Conservation (phyloP, 2,113 vertebrate species). For the Peromyscus californicus region DNA sequence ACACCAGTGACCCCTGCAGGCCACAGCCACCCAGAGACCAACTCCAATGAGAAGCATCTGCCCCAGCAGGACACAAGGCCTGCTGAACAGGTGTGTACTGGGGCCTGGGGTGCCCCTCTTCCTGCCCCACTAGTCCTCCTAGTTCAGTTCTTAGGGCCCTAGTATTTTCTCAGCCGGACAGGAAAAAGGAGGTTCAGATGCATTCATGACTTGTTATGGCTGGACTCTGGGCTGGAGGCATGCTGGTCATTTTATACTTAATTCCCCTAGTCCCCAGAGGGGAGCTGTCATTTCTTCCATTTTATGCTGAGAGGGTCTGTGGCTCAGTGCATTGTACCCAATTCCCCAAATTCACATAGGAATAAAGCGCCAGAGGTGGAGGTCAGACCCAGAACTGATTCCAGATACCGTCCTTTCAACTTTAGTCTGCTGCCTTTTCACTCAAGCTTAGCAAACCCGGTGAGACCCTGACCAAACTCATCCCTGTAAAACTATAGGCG, state of each 20-base stretch:
- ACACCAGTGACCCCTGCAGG: slow-evolving; percentile 71
- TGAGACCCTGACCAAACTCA: slow-evolving; percentile 17
- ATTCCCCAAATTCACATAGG: background rate
- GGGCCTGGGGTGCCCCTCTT: background rate
- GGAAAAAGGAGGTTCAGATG: background rate
- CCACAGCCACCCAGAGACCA: slow-evolving; percentile 80
- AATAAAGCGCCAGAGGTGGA: background rate
- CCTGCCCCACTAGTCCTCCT: background rate
- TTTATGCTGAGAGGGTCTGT: slow-evolving; percentile 13
- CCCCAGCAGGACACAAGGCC: slow-evolving; percentile 88
- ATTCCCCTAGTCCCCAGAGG: background rate
- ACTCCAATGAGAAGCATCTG: slow-evolving; percentile 84
- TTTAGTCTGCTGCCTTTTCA: background rate
- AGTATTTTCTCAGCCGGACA: background rate
- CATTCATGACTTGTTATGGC: background rate
- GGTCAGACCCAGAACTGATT: slow-evolving; percentile 1
- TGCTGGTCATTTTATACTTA: background rate
- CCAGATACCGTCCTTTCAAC: slow-evolving; percentile 35
- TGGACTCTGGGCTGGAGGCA: background rate
- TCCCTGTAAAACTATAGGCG: background rate
- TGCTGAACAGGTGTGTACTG: slow-evolving; percentile 89
- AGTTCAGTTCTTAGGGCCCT: background rate
- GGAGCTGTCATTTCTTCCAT: background rate
- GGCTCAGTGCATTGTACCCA: background rate
- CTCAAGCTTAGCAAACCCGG: background rate